Percentiles rank a stretch among this genome's conserved stretches.
Conservation (phyloP, 1,140 invertebrate genomes). For the Cherax quadricarinatus region DNA sequence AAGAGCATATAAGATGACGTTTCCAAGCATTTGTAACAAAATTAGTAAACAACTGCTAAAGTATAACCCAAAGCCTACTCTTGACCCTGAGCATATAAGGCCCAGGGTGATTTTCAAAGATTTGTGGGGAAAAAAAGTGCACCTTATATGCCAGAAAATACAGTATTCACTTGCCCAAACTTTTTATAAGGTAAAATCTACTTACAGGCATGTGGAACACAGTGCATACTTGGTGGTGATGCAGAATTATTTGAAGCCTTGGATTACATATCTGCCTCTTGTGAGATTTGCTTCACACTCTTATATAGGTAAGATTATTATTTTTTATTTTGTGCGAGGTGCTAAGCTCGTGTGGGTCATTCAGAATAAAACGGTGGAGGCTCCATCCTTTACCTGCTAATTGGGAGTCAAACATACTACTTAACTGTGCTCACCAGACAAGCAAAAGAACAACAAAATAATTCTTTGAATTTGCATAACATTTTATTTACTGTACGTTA, state of each 20-base stretch:
- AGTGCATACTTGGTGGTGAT: slow-evolving; percentile 12
- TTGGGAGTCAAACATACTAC: not conserved
- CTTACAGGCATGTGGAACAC: not conserved
- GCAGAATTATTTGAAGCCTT: not conserved
- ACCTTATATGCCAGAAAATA: too few relatives aligned
- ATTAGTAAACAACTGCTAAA: too few relatives aligned
- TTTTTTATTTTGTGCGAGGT: not conserved
- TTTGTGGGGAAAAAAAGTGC: too few relatives aligned
- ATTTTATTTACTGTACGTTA: not conserved
- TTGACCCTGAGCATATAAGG: too few relatives aligned
- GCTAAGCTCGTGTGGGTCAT: not conserved
- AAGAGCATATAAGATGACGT: too few relatives aligned
- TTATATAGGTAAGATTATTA: slow-evolving; percentile 10
- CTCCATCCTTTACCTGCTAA: not conserved
- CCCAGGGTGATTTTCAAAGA: too few relatives aligned
- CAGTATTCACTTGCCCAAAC: too few relatives aligned
- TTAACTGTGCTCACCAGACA: not conserved
- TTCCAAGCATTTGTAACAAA: too few relatives aligned
- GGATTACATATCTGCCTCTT: not conserved
- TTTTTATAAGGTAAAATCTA: not conserved
- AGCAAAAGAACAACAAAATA: too few relatives aligned
- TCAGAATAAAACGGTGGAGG: not conserved
- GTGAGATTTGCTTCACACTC: slow-evolving; percentile 37
- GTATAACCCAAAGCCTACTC: too few relatives aligned
- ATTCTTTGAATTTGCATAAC: not conserved